phyloP scores from a whole-genome alignment of 1,140 invertebrate species.

The Myzus persicae region DNA sequence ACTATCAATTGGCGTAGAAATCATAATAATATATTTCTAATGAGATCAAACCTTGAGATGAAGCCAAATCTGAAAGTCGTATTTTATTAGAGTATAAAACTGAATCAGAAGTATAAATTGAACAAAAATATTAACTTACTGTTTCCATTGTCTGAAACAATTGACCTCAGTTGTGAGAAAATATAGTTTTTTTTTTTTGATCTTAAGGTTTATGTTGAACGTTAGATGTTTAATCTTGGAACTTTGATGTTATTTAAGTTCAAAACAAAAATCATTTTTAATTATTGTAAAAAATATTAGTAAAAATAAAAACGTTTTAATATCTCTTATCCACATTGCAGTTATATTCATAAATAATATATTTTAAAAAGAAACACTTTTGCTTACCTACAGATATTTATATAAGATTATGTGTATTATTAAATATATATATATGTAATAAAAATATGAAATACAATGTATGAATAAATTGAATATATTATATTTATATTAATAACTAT shows the following conservation, averaged over 20 bases:
- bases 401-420: too few species aligned
- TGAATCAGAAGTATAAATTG: not conserved
- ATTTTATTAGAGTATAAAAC: not conserved
- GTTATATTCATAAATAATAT: not conserved
- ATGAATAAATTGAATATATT: too few species aligned
- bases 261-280: not conserved
- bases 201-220: conserved; percentile 9
- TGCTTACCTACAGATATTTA: too few species aligned
- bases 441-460: too few species aligned
- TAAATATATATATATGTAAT: too few species aligned
- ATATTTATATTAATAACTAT: not conserved
- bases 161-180: not conserved
- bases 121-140: not conserved
- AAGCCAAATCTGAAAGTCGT: conserved; percentile 21
- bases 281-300: conserved; percentile 29
- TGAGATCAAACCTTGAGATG: not conserved
- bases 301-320: conserved; percentile 7
- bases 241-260: conserved; percentile 5
- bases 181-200: not conserved
- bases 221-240: not conserved
- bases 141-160: conserved; percentile 20
- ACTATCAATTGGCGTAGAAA: not conserved
- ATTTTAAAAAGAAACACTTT: not conserved
- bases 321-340: not conserved
- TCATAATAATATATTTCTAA: not conserved